A percentile compares a stretch with the other conserved stretches of the same genome.
Evolutionary conservation across 2,888 invertebrate genomes (phyloP).

Genomic region (Keiferia lycopersicella): DNA sequence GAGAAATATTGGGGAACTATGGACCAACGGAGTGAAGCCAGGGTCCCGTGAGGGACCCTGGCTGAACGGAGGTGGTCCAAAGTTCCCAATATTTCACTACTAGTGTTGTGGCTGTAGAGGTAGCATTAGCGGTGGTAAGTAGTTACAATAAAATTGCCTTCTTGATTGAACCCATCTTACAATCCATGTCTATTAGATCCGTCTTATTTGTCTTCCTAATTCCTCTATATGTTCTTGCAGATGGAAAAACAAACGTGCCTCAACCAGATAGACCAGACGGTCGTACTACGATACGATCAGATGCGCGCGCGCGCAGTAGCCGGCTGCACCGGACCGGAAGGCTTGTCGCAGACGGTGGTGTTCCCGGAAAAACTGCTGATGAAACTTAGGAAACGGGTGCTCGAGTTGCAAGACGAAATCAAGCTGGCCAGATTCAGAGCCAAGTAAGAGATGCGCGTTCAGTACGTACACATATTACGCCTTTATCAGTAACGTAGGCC

Average conservation of each 20-base stretch:
- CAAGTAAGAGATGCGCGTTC: slow-evolving; percentile 65
- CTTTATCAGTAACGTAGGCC: too few species aligned
- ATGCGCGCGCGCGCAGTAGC: slow-evolving; percentile 76
- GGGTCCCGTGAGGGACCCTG: too few species aligned
- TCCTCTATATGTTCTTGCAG: slow-evolving; percentile 58
- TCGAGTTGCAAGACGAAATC: slow-evolving; percentile 84
- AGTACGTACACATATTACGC: too few species aligned
- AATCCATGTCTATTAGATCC: too few species aligned
- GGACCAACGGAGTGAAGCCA: too few species aligned
- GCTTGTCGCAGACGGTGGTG: slow-evolving; percentile 78
- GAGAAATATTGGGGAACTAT: too few species aligned
- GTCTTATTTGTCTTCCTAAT: neutral
- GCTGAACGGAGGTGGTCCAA: too few species aligned
- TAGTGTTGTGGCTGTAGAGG: too few species aligned
- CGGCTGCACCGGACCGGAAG: slow-evolving; percentile 65
- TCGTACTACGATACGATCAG: slow-evolving; percentile 86
- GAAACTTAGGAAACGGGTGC: slow-evolving; percentile 82
- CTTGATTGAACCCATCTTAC: too few species aligned
- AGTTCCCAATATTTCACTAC: too few species aligned
- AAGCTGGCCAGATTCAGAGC: slow-evolving; percentile 82
- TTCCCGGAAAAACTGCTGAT: slow-evolving; percentile 83
- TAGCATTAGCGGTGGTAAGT: neutral
- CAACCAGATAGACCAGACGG: slow-evolving; percentile 87
- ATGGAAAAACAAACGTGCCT: slow-evolving; percentile 87
- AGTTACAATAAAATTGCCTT: too few species aligned